phyloP scores from a whole-genome alignment of 2,113 vertebrate genomes.

The Egretta garzetta region DNA sequence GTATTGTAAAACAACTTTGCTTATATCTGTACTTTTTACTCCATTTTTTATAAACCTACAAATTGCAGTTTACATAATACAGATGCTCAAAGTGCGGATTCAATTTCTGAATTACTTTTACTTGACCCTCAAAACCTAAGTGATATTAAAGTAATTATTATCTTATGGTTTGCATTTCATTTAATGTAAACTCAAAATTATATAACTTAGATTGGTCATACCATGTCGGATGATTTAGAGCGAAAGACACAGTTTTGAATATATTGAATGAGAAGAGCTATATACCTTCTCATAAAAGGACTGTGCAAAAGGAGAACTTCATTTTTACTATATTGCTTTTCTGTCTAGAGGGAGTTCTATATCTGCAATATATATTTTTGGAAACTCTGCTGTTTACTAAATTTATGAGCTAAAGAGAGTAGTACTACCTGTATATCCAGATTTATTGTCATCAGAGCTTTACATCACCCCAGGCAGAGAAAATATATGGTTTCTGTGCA shows the following conservation, averaged over 20 bases:
- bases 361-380: constrained; percentile 49
- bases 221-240: constrained; percentile 19
- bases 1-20: not conserved
- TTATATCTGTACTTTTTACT: not conserved
- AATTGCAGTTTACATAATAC: not conserved
- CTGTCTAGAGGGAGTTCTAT: constrained; percentile 65
- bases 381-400: constrained; percentile 38
- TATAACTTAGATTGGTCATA: not conserved
- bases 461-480: not conserved
- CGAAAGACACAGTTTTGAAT: not conserved
- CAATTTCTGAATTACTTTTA: not conserved
- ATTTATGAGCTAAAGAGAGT: constrained; percentile 59
- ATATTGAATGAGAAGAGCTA: not conserved
- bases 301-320: constrained; percentile 46
- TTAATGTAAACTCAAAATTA: constrained; percentile 23
- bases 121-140: constrained; percentile 31
- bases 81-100: not conserved
- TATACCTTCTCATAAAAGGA: constrained; percentile 31
- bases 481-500: constrained; percentile 19
- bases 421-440: not conserved
- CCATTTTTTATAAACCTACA: not conserved
- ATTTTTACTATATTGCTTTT: constrained; percentile 7
- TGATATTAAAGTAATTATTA: constrained; percentile 34
- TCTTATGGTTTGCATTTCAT: constrained; percentile 32
- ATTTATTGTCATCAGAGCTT: not conserved